Evolutionary conservation across 2,888 invertebrate genomes (phyloP), one percentile per base, ranked within the genome.

Genomic region (Lamellibrachia columna): DNA sequence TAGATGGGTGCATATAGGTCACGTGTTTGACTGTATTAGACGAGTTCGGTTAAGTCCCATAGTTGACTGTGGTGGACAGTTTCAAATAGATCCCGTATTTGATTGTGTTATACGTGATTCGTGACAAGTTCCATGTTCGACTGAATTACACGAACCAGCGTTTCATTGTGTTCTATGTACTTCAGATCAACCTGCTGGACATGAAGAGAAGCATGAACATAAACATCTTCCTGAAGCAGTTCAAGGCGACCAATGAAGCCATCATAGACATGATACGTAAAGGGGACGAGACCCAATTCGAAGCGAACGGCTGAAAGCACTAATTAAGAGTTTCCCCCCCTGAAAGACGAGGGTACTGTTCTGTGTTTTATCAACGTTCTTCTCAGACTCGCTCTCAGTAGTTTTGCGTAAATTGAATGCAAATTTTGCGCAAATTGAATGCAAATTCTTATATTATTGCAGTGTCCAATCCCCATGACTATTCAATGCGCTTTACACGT

Each of bases 141-240:
- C 40, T 40, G 40, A 40, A n/a, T 75, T 22, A 75, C 3, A 75
- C 22, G 75, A n/a, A n/a, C 22, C 75, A 15, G 0, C n/a, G 22
- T 75, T 58, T 11, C 15, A 7, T 58, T 58, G 8, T 58, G 11
- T 75, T 75, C 22, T n/a, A 3, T 75, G 6, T 22, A 2, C 52
- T 91, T 96, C 97, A 98, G 98, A 98, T 99, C 94, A 98, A 98
- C 11, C 97, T 99, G 90, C 97, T 99, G 93, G 99, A 99, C 96
- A 98, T 98, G 91, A 99, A 99, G 97, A 97, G 99, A 95, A 99
- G 99, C 96, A 97, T 99, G 94, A 99, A 99, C 96, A 98, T 99
- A n/a, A 99, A 99, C 96, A 99, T 99, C 95, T 99, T 99, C 97
- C 97, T 99, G 94, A 99, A 99, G 97, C 99, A 99, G 96, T 99